A percentile compares a stretch with the other conserved stretches of the same genome.
phyloP scores from a whole-genome alignment of 2,888 invertebrate species.

The Orthosia gothica region DNA sequence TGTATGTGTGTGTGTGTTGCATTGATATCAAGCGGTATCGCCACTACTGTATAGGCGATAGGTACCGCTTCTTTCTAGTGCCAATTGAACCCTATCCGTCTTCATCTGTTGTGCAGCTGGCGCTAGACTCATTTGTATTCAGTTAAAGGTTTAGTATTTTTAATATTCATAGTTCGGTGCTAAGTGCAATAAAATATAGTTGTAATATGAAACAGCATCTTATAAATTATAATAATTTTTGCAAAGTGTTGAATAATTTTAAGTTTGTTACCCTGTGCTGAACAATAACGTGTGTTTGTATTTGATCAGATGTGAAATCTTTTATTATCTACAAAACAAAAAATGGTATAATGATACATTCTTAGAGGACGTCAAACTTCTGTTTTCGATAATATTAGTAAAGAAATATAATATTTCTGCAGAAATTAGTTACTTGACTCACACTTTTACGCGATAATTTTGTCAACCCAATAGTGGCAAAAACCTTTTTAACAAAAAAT shows the following conservation, averaged over 20 bases:
- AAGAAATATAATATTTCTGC: background rate
- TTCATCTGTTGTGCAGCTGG: constrained; percentile 35
- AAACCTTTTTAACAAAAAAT: too few species aligned
- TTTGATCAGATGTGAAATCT: constrained; percentile 50
- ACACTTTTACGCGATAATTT: background rate
- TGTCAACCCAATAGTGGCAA: background rate
- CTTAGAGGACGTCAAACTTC: constrained; percentile 16
- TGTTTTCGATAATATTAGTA: constrained; percentile 6
- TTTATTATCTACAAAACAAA: constrained; percentile 29
- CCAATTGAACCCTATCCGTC: constrained; percentile 56
- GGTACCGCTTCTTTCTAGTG: constrained; percentile 46
- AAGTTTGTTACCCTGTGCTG: constrained; percentile 43
- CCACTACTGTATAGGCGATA: constrained; percentile 35
- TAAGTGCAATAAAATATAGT: constrained; percentile 4
- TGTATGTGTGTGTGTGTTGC: constrained; percentile 17
- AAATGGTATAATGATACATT: constrained; percentile 18
- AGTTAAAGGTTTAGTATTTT: constrained; percentile 3
- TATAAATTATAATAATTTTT: constrained; percentile 9
- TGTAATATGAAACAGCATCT: constrained; percentile 6
- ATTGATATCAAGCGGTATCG: constrained; percentile 28
- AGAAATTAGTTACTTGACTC: background rate
- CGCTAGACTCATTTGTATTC: constrained; percentile 23
- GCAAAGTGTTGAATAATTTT: constrained; percentile 5
- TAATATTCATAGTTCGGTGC: constrained; percentile 15
- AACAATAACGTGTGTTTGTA: constrained; percentile 32